A percentile compares a stretch with the other conserved stretches of the same genome.
Evolutionary conservation across 1,140 invertebrate species (phyloP).

Genomic region (Anadara kagoshimensis): DNA sequence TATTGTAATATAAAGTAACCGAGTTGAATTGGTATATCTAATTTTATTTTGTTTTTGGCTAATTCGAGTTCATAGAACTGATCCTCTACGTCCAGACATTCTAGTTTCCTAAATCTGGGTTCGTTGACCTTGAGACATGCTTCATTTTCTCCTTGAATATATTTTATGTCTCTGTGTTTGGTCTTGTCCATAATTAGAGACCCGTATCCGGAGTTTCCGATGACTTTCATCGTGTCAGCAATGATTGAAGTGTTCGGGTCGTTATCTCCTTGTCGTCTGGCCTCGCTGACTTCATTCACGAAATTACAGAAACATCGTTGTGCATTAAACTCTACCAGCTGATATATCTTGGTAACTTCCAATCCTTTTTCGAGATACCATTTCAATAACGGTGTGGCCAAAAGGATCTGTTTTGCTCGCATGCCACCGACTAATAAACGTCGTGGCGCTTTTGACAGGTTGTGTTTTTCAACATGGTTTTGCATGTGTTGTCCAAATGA

Average conservation of each 20-base stretch:
- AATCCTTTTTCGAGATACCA: slow-evolving; percentile 54
- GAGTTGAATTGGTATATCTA: slow-evolving; percentile 3
- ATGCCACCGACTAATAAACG: slow-evolving; percentile 41
- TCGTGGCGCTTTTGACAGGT: slow-evolving; percentile 31
- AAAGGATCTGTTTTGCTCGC: slow-evolving; percentile 38
- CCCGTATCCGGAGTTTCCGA: slow-evolving; percentile 42
- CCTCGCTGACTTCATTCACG: slow-evolving; percentile 40
- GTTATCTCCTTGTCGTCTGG: slow-evolving; percentile 37
- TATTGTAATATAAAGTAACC: slow-evolving; percentile 7
- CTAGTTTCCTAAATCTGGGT: slow-evolving; percentile 16
- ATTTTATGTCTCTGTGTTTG: slow-evolving; percentile 31
- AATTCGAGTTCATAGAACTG: slow-evolving; percentile 2
- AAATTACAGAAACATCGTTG: slow-evolving; percentile 37
- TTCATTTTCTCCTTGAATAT: slow-evolving; percentile 21
- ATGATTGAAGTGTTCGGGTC: slow-evolving; percentile 37
- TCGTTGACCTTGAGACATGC: slow-evolving; percentile 24
- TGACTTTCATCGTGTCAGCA: slow-evolving; percentile 46
- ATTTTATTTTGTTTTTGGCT: not conserved
- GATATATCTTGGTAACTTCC: slow-evolving; percentile 39
- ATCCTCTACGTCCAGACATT: slow-evolving; percentile 12
- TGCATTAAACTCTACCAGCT: slow-evolving; percentile 47
- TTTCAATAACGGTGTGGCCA: slow-evolving; percentile 42
- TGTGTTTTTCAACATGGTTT: slow-evolving; percentile 17
- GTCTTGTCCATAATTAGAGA: slow-evolving; percentile 34
- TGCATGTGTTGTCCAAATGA: slow-evolving; percentile 34